Conservation (phyloP, 2,113 vertebrate genomes). For the Plotosus lineatus region DNA sequence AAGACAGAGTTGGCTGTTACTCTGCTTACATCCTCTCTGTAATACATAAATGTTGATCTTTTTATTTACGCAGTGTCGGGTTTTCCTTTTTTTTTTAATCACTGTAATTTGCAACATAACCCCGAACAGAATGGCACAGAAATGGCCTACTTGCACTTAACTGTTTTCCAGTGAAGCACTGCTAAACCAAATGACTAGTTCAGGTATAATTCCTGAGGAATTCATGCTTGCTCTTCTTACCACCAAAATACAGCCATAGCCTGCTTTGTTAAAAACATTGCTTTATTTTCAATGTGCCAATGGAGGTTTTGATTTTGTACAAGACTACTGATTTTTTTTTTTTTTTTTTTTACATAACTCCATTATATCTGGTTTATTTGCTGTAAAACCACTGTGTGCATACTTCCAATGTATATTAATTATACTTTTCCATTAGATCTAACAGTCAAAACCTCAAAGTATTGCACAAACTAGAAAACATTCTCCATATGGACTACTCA, state of each 20-base stretch:
- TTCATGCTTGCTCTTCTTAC: neutral
- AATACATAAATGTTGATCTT: neutral
- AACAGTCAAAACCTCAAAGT: neutral
- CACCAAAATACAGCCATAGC: neutral
- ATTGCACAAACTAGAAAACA: neutral
- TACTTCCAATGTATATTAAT: neutral
- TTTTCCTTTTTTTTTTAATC: too few species aligned
- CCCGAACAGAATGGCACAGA: conserved; percentile 3
- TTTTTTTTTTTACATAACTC: neutral
- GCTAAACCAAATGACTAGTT: neutral
- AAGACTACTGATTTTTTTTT: neutral
- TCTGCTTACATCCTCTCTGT: neutral
- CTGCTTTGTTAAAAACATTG: neutral
- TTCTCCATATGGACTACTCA: neutral
- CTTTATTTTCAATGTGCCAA: neutral
- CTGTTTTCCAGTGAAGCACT: neutral
- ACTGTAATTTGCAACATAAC: neutral
- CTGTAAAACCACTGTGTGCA: neutral
- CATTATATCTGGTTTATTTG: neutral
- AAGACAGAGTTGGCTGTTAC: conserved; percentile 1
- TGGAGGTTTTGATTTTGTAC: neutral
- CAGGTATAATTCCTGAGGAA: neutral
- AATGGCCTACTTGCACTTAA: neutral
- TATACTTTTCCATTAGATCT: neutral
- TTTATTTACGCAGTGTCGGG: conserved; percentile 9